These are phyloP conservation scores for Callipepla californica DNA, from an alignment of 2,113 vertebrate species.

Conservation along the genomic window DNA sequence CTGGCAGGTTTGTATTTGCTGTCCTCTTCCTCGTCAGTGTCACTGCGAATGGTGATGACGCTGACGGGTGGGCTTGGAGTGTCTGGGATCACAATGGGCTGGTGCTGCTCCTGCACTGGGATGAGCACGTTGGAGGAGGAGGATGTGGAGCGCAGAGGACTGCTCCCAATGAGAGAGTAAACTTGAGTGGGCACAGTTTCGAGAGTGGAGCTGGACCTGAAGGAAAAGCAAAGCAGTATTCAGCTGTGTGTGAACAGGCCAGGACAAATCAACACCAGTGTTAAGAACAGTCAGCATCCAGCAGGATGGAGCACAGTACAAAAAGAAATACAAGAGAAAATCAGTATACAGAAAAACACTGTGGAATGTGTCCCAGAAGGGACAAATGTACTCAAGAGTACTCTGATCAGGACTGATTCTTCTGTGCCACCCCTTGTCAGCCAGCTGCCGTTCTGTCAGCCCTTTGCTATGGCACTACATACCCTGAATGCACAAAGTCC, in stretches of 20 bases:
- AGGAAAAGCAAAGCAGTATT: constrained; percentile 6
- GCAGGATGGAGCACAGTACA: neutral
- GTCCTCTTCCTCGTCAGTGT: constrained; percentile 96
- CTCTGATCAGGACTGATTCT: neutral
- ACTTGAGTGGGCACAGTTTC: constrained; percentile 82
- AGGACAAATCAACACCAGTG: neutral
- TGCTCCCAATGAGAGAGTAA: constrained; percentile 85
- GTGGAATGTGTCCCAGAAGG: neutral
- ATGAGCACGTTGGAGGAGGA: constrained; percentile 83
- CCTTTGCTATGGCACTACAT: neutral
- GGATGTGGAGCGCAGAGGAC: constrained; percentile 80
- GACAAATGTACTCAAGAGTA: neutral
- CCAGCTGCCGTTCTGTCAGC: neutral
- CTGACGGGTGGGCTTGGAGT: constrained; percentile 96
- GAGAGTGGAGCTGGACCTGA: constrained; percentile 82
- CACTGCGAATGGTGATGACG: constrained; percentile 98
- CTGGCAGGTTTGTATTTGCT: constrained; percentile 88
- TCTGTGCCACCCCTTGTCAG: rapidly evolving
- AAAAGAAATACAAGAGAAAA: neutral
- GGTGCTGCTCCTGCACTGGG: constrained; percentile 84
- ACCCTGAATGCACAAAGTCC: neutral
- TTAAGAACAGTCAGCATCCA: neutral
- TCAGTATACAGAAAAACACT: neutral
- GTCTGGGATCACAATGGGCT: constrained; percentile 96
- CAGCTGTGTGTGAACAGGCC: neutral